Evolutionary conservation across 1,140 invertebrate genomes (phyloP).

Genomic region (Eurosta solidaginis): DNA sequence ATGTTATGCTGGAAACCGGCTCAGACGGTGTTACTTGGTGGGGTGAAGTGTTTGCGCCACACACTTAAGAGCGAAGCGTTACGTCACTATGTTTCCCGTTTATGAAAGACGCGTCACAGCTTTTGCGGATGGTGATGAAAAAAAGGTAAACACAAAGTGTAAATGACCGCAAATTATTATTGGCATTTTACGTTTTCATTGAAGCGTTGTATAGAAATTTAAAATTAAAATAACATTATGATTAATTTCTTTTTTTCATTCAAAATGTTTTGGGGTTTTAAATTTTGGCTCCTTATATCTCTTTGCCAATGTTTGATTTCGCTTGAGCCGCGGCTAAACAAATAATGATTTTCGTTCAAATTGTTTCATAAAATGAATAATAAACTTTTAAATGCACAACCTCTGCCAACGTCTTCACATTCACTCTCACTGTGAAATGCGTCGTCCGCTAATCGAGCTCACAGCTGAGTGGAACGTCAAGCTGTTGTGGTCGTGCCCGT

Average conservation of each 20-base stretch:
- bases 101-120: not conserved
- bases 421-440: not conserved
- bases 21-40: not conserved
- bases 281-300: no score
- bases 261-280: no score
- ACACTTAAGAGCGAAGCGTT: not conserved
- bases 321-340: no score
- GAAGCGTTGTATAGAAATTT: no score
- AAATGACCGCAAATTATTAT: conserved; percentile 36
- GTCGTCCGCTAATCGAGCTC: not conserved
- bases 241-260: no score
- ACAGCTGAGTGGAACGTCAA: conserved; percentile 29
- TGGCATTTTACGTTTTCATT: conserved; percentile 19
- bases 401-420: not conserved
- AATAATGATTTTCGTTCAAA: no score
- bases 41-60: not conserved
- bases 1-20: not conserved
- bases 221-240: no score
- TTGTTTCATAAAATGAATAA: no score
- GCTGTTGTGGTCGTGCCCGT: conserved; percentile 15
- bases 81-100: not conserved
- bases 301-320: no score
- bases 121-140: not conserved
- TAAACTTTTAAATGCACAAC: not conserved
- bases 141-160: conserved; percentile 32